A percentile compares a stretch with the other conserved stretches of the same genome.
These are phyloP conservation scores for Cenopis cana DNA, from an alignment of 2,888 invertebrate species.

Conservation along the genomic window DNA sequence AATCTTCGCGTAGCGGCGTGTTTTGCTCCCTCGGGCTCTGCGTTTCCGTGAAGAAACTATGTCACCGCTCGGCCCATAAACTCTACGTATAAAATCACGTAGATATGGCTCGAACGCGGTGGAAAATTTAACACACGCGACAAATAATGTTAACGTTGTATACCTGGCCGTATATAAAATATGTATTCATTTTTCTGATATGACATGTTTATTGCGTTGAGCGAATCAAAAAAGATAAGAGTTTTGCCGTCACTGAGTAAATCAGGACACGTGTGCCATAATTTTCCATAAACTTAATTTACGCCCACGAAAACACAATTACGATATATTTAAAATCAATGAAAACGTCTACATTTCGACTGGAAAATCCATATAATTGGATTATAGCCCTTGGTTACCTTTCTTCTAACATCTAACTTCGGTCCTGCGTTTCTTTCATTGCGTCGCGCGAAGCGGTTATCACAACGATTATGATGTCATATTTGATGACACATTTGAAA, in stretches of 20 bases:
- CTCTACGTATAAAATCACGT: not conserved
- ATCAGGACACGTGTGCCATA: no score
- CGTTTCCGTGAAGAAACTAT: conserved; percentile 10
- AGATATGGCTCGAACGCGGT: not conserved
- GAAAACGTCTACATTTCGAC: not conserved
- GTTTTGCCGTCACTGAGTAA: no score
- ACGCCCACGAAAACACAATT: no score
- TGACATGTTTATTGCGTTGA: not conserved
- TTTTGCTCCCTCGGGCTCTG: conserved; percentile 10
- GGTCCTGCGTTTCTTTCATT: conserved; percentile 33
- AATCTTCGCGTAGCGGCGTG: conserved; percentile 1
- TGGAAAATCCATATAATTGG: not conserved
- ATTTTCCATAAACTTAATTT: no score
- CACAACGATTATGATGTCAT: conserved; percentile 13
- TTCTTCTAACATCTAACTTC: not conserved
- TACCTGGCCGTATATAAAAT: not conserved
- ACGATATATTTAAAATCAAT: not conserved
- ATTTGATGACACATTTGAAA: conserved; percentile 13
- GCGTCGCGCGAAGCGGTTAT: conserved; percentile 25
- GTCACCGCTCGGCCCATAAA: conserved; percentile 19
- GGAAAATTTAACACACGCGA: not conserved
- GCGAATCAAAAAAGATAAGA: no score
- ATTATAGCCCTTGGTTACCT: not conserved
- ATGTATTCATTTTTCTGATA: not conserved
- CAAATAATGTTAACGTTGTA: not conserved